Evolutionary conservation across 2,888 invertebrate species (phyloP), one percentile per base, ranked within the genome.

Genomic region (Hirudinaria manillensis): DNA sequence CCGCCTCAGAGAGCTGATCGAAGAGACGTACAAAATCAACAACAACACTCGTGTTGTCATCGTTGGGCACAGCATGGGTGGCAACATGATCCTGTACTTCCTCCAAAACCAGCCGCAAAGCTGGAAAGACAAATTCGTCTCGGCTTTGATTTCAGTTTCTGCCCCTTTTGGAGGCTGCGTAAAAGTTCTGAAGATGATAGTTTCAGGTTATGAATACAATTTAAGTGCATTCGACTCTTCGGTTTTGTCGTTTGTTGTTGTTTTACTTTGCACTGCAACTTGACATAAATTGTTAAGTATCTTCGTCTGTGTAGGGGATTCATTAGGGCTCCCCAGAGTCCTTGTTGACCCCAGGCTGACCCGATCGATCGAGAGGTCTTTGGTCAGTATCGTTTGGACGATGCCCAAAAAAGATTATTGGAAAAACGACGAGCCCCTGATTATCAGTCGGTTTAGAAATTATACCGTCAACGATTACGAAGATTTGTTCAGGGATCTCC

Each of bases 161-260:
- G 94, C 93, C 0, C 95, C 93, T 2, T 99, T 96, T 95, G 97
- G 91, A 45, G 99, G 99, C 0, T 92, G 95, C 61, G 89, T 93
- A 66, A 98, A 99, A 86, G 93, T 97, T 1, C 87, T 99, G 2
- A 93, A 96, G 86, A 93, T 97, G 0, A 95, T 92, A 87, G 93
- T 95, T 68, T 92, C 96, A 80, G 94, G 97, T 77, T 95, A 10
- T 2, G n/a, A 61, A 61, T 56, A 6, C n/a, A 56, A 7, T 56
- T 56, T 3, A 24, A 56, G 13, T 56, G 27, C n/a, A 56, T 56
- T 6, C 56, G 36, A 10, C 36, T 6, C 10, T 3, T 6, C 36
- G 10, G 36, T 36, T 10, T 36, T 36, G n/a, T n/a, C n/a, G n/a
- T n/a, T n/a, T n/a, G n/a, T n/a, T n/a, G n/a, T n/a, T n/a, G n/a